phyloP scores from a whole-genome alignment of 1,140 invertebrate species.

The Monomorium pharaonis region DNA sequence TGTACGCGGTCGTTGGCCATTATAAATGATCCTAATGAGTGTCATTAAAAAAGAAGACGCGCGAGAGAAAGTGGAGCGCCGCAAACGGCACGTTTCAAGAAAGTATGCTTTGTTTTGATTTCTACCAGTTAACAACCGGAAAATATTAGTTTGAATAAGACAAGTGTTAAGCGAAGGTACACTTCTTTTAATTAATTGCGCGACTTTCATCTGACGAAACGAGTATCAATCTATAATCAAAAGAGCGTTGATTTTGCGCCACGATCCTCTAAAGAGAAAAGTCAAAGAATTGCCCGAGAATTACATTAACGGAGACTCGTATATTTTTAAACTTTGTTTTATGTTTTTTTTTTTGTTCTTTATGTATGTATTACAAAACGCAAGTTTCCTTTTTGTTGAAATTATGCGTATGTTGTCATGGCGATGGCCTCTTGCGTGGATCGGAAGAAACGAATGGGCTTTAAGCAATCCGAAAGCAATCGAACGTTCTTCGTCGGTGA shows the following conservation, averaged over 20 bases:
- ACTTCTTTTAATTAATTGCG: neutral
- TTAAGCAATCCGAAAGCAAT: conserved; percentile 14
- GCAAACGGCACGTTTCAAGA: conserved; percentile 59
- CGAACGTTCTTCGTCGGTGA: conserved; percentile 25
- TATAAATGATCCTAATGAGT: conserved; percentile 66
- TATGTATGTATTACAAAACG: neutral
- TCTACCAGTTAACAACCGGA: conserved; percentile 41
- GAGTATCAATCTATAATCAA: neutral
- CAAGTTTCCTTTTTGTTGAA: neutral
- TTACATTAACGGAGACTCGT: neutral
- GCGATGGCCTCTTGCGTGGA: neutral
- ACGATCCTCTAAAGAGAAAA: neutral
- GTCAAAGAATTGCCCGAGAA: neutral
- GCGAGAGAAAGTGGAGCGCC: conserved; percentile 73
- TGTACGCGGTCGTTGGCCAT: conserved; percentile 44
- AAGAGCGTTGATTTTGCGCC: neutral
- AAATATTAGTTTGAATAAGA: neutral
- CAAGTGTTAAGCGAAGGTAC: neutral
- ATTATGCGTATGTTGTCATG: neutral
- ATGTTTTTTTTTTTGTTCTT: too few relatives aligned
- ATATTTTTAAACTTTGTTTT: neutral
- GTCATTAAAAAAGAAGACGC: conserved; percentile 70
- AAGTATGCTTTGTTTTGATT: conserved; percentile 71
- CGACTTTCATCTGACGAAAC: neutral
- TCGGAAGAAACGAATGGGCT: neutral